A percentile compares a stretch with the other conserved stretches of the same genome.
Evolutionary conservation across 2,888 invertebrate genomes (phyloP).

Genomic region (Tineola bisselliella): DNA sequence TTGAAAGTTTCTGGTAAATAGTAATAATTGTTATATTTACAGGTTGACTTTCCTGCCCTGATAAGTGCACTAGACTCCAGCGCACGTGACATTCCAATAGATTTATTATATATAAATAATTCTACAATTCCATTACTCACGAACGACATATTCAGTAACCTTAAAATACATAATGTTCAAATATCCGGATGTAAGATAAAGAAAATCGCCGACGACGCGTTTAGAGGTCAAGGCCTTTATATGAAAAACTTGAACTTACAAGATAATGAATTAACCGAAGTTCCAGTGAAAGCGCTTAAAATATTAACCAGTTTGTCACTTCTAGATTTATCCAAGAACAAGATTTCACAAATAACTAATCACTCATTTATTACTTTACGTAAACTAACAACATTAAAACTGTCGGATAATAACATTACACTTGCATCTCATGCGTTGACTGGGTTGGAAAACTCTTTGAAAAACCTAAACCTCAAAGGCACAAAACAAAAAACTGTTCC

Average conservation of each 20-base stretch:
- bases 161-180: slow-evolving; percentile 84
- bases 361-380: slow-evolving; percentile 78
- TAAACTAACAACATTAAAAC: slow-evolving; percentile 81
- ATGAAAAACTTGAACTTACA: slow-evolving; percentile 86
- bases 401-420: slow-evolving; percentile 88
- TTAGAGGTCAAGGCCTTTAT: slow-evolving; percentile 82
- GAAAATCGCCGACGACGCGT: slow-evolving; percentile 76
- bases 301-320: slow-evolving; percentile 76
- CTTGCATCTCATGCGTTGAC: slow-evolving; percentile 74
- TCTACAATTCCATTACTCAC: slow-evolving; percentile 77
- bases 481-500: slow-evolving; percentile 84
- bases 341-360: slow-evolving; percentile 75
- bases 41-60: slow-evolving; percentile 82
- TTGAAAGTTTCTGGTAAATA: neutral
- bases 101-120: slow-evolving; percentile 89
- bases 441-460: slow-evolving; percentile 83
- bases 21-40: slow-evolving; percentile 21
- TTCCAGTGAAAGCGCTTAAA: slow-evolving; percentile 79
- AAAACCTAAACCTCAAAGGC: slow-evolving; percentile 90
- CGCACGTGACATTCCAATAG: slow-evolving; percentile 74
- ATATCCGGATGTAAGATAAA: slow-evolving; percentile 83
- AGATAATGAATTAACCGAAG: slow-evolving; percentile 81
- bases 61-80: slow-evolving; percentile 77
- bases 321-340: slow-evolving; percentile 86
- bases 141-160: slow-evolving; percentile 73